These are phyloP conservation scores for Apamea sordens DNA, from an alignment of 2,888 invertebrate genomes.

Conservation along the genomic window DNA sequence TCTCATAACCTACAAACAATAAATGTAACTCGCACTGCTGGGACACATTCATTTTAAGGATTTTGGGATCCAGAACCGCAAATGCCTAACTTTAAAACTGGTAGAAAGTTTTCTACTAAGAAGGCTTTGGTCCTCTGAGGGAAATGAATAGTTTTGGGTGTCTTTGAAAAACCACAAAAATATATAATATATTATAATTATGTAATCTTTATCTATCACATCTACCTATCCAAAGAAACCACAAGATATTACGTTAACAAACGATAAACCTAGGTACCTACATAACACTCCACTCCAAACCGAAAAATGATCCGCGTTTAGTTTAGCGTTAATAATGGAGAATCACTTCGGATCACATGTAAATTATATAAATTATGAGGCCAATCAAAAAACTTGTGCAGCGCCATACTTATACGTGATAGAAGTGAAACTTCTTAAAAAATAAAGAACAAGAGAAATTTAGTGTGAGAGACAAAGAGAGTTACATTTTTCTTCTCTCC, in stretches of 20 bases:
- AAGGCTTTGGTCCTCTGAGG: not conserved
- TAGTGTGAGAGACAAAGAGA: not conserved
- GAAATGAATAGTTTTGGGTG: not conserved
- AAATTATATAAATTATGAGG: not conserved
- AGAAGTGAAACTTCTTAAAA: not conserved
- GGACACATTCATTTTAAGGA: constrained; percentile 21
- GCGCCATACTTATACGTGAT: not conserved
- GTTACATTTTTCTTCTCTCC: not conserved
- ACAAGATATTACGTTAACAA: not conserved
- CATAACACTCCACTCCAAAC: constrained; percentile 41
- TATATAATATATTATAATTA: not conserved
- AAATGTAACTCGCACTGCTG: not conserved
- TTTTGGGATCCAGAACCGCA: not conserved
- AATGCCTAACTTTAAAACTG: constrained; percentile 10
- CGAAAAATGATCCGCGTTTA: constrained; percentile 41
- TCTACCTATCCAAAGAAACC: not conserved
- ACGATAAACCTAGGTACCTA: not conserved
- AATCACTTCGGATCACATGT: not conserved
- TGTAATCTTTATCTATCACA: not conserved
- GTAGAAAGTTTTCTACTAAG: constrained; percentile 11
- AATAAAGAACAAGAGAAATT: too few relatives aligned
- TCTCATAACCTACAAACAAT: not conserved
- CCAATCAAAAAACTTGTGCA: too few relatives aligned
- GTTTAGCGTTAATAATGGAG: not conserved
- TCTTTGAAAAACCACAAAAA: not conserved